Percentiles rank a stretch among this genome's conserved stretches.
Evolutionary conservation across 2,888 invertebrate genomes (phyloP).

Genomic region (Augochlorella aurata): DNA sequence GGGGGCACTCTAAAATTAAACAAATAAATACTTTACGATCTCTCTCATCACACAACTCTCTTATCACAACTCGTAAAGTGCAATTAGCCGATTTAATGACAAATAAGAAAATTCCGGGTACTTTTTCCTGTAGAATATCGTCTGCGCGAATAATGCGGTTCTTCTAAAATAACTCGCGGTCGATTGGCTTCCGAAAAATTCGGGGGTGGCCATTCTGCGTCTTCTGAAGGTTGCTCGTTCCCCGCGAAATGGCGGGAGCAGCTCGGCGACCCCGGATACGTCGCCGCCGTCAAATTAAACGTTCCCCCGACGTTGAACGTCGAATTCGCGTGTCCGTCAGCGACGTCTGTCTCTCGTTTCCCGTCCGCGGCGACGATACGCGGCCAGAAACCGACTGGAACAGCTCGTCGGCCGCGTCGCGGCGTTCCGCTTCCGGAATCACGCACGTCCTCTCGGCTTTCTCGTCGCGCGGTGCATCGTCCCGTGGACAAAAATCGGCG

Average conservation of each 20-base stretch:
- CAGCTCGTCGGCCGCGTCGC: slow-evolving; percentile 24
- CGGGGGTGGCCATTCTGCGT: neutral
- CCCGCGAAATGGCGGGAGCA: neutral
- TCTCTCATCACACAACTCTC: too few species aligned
- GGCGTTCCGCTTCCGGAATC: slow-evolving; percentile 56
- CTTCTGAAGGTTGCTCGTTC: too few species aligned
- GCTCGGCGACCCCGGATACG: neutral
- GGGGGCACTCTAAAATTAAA: too few species aligned
- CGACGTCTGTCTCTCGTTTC: slow-evolving; percentile 39
- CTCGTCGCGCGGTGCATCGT: neutral
- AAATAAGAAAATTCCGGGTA: too few species aligned
- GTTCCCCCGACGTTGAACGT: slow-evolving; percentile 76
- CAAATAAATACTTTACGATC: too few species aligned
- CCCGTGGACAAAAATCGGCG: too few species aligned
- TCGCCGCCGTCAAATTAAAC: slow-evolving; percentile 13
- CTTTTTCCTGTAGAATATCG: neutral
- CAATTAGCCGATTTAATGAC: too few species aligned
- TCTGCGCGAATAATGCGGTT: neutral
- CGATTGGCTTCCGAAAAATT: neutral
- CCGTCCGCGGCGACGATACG: slow-evolving; percentile 40
- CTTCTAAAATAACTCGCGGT: neutral
- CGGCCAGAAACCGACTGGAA: slow-evolving; percentile 16
- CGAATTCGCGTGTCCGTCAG: slow-evolving; percentile 76
- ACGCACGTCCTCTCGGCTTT: slow-evolving; percentile 43
- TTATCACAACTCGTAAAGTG: too few species aligned